phyloP scores from a whole-genome alignment of 2,888 invertebrate species.

The Cephus pulcher region DNA sequence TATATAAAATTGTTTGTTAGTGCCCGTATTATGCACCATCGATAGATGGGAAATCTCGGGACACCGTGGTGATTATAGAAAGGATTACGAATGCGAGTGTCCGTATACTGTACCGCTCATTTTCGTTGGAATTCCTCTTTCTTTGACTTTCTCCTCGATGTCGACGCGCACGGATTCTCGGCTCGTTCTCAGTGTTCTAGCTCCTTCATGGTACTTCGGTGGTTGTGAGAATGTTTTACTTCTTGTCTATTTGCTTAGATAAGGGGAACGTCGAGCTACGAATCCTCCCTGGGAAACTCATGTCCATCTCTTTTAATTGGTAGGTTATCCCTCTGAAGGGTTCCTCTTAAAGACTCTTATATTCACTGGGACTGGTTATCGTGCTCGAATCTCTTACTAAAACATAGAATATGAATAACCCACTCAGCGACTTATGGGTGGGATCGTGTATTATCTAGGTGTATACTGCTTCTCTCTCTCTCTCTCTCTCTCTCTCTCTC shows the following conservation, averaged over 20 bases:
- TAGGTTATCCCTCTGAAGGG: not conserved
- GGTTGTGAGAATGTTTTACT: conserved; percentile 16
- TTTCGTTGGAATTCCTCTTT: not conserved
- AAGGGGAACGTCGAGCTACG: conserved; percentile 15
- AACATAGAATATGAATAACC: not conserved
- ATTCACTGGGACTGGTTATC: not conserved
- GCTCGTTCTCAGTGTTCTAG: not conserved
- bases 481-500: too few relatives aligned
- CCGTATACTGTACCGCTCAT: not conserved
- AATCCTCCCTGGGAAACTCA: not conserved
- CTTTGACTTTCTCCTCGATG: not conserved
- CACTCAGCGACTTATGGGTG: not conserved
- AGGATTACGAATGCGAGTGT: not conserved
- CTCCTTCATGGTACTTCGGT: not conserved
- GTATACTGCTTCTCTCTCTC: not conserved
- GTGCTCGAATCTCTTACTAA: not conserved
- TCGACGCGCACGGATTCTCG: conserved; percentile 24
- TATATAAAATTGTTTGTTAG: conserved; percentile 19
- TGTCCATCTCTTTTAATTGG: not conserved
- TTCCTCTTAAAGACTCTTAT: not conserved
- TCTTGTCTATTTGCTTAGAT: conserved; percentile 20
- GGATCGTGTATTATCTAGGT: not conserved
- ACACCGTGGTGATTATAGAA: not conserved
- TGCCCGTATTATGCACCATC: not conserved
- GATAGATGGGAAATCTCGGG: not conserved